Evolutionary conservation across 2,888 invertebrate species (phyloP), one percentile per base, ranked within the genome.

Genomic region (Ditula angustiorana): DNA sequence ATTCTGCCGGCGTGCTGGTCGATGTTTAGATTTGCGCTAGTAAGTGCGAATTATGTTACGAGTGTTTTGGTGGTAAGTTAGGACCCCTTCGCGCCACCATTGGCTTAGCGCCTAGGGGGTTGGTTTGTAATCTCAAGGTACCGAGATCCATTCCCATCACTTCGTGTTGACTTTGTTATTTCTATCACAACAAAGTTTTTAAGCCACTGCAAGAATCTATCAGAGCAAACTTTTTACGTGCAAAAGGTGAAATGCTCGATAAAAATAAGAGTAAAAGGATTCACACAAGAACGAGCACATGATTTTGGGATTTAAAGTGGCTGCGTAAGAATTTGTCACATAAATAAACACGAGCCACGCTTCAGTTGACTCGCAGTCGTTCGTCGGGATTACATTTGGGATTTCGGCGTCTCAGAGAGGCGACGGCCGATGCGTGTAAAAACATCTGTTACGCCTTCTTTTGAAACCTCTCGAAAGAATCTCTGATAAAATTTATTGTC

Each of bases 241-340:
- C 19, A 19, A 58, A 23, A 50, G 7, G 21, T 57, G 66, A 55
- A 63, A 66, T 46, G 35, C 26, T 53, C 47, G 21, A 57, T 60
- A 63, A 62, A 67, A 64, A 66, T 69, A 72, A 67, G 71, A 57
- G 61, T 62, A 67, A 78, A 79, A 81, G 70, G 74, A 80, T 79
- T 74, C 73, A 72, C 71, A 74, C 71, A 75, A 79, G 78, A 82
- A 78, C 80, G 78, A 85, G 78, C 79, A 82, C 81, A 81, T 83
- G 86, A 86, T 84, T 86, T 85, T 74, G 77, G 52, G 84, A 84
- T 87, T 85, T 86, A 86, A 83, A 80, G 80, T 77, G 83, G 81
- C 85, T 87, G 81, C 80, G 87, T 84, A 83, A 83, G 87, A 91
- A 90, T 90, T 90, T 89, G 90, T 90, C 90, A 88, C 89, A 87